Base-by-base conservation (phyloP, 2,888 invertebrate species). In the Balanococcus diminutus region DNA sequence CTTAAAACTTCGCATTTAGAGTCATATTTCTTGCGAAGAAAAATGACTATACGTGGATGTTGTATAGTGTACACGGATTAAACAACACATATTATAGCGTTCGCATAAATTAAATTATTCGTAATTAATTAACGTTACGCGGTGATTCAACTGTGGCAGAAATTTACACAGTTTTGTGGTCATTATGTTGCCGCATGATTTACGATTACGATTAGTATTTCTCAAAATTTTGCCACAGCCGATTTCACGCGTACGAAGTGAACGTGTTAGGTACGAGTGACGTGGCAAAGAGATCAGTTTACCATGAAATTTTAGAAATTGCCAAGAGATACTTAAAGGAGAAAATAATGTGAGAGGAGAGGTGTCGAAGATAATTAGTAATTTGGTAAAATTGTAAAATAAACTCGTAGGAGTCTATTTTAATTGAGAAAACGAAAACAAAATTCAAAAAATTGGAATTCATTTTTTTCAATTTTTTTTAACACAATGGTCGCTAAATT, bases 121-220 rank as follows among this genome's bases (percentile, higher is more conserved):
- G 75, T 79, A 79, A 79, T 79, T 79, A 79, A 79, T 79, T 79
- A 79, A 79, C 36, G 75, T 79, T 79, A 36, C 36, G n/a, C n/a
- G 32, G 75, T 79, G 36, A 79, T 79, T 79, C 75, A 79, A 36
- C 36, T 31, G 75, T 79, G 75, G 75, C 75, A 36, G 32, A 36
- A 79, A 79, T 79, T 79, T 79, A 79, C 75, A 36, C 75, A 36
- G 75, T 79, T 79, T 79, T 79, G 75, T 79, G 75, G 75, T 79
- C 75, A 79, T 79, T 79, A 79, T 79, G 75, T 79, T 79, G 36
- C 9, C 56, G 36, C n/a, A 79, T 79, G 75, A 79, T 79, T 79
- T 79, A 79, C 75, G 75, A 79, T 79, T 79, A 79, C 75, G 75
- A 79, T 79, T 79, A 79, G 75, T 19, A 79, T 79, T 79, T 79